Percentiles rank a stretch among this genome's conserved stretches.
Evolutionary conservation across 2,797 vertebrate species (phyloP).

Genomic region (Halcyon smyrnensis): DNA sequence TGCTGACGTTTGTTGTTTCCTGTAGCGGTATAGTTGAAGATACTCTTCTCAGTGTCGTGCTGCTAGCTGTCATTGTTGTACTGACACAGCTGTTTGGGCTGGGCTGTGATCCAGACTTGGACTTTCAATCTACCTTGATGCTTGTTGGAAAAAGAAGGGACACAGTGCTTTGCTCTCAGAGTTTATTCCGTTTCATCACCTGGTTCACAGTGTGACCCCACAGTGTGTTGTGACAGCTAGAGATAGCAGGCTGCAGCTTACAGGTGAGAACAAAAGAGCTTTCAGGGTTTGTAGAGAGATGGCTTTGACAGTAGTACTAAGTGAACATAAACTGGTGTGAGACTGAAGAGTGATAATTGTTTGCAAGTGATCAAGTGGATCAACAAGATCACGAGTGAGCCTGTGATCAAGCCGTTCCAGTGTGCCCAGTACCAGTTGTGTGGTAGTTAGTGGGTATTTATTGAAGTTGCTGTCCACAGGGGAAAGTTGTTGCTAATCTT

Average conservation of each 20-base stretch:
- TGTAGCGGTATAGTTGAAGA: neutral
- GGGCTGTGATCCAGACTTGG: neutral
- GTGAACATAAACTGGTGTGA: neutral
- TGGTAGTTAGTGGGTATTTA: neutral
- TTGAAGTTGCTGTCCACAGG: neutral
- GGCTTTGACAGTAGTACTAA: neutral
- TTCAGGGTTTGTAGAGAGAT: neutral
- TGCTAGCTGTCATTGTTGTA: neutral
- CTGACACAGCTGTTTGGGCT: neutral
- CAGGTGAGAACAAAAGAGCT: neutral
- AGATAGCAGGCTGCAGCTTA: neutral
- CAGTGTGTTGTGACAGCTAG: neutral
- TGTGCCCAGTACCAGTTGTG: neutral
- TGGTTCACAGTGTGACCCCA: accelerated
- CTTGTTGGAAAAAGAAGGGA: neutral
- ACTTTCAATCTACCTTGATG: neutral
- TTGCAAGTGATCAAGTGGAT: neutral
- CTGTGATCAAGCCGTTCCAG: neutral
- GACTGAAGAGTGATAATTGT: neutral
- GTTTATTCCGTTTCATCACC: neutral
- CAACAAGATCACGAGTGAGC: neutral
- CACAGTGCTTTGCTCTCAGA: neutral
- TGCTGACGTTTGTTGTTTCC: neutral
- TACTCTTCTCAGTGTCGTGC: neutral
- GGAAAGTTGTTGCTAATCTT: neutral